Evolutionary conservation across 2,888 invertebrate species (phyloP), one percentile per base, ranked within the genome.

Genomic region (Diploptera punctata): DNA sequence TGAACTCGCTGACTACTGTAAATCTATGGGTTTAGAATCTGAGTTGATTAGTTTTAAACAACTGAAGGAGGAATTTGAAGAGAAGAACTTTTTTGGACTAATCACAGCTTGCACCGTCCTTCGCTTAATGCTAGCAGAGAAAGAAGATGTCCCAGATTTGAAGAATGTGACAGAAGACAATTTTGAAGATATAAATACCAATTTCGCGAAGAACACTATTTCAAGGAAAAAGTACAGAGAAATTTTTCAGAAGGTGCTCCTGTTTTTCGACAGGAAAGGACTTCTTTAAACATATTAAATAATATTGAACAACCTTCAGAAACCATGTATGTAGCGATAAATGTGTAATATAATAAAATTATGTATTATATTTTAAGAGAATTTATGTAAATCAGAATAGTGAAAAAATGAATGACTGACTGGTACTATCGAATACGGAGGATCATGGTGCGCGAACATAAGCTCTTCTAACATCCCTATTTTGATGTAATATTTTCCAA

Each of bases 61-160:
- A 68, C 67, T 79, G 57, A 73, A 75, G 18, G 67, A 76, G 21
- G 78, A 79, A 47, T 78, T 78, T 67, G 70, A 77, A 24, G 71
- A 71, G 26, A 72, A 76, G 68, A 54, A 73, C n/a, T 47, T 73
- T 60, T 78, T 76, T 67, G 78, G 78, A 29, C 75, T 78, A 38
- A 65, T 77, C 5, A 74, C 75, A 24, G 72, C 76, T 1, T 73
- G 76, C 60, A 73, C 73, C 49, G 74, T 77, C 13, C 68, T 78
- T 18, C 76, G 78, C 13, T 47, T 77, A 31, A 74, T 78, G 68
- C 72, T 78, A 52, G 72, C 76, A 3, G 68, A 73, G 9, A 75
- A 76, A 0, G 71, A 67, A 1, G 78, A 77, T 44, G 69, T 65
- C 2, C 69, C 71, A 10, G 74, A 75, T 65, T 60, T 75, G 9